phyloP scores from a whole-genome alignment of 2,113 vertebrate species.

The Desmodus rotundus region DNA sequence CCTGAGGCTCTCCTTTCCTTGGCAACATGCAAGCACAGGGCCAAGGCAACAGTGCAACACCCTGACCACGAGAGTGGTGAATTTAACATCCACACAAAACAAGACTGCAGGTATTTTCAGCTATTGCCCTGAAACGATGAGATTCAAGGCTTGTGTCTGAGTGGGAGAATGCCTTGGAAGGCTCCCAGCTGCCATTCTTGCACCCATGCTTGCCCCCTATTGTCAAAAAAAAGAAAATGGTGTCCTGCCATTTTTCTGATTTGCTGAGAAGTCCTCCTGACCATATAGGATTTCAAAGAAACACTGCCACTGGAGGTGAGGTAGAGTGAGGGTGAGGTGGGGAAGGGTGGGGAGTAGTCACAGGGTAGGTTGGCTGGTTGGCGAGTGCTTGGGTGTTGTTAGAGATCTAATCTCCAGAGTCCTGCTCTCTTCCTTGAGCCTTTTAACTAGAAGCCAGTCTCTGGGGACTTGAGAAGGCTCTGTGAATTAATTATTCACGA shows the following conservation, averaged over 20 bases:
- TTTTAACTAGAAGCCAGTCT: conserved; percentile 49
- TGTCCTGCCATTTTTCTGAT: too few relatives aligned
- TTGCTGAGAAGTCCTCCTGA: background rate
- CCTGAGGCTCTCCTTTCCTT: background rate
- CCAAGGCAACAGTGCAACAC: background rate
- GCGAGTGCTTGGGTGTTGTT: background rate
- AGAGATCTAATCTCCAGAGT: conserved; percentile 18
- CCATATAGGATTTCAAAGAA: background rate
- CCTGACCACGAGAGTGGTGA: background rate
- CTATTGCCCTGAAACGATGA: background rate
- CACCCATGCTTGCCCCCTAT: accelerated
- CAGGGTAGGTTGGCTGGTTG: background rate
- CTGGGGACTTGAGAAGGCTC: conserved; percentile 25
- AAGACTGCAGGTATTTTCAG: background rate
- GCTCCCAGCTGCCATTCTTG: background rate
- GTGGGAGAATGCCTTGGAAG: background rate
- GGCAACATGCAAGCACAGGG: background rate
- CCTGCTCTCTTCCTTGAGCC: background rate
- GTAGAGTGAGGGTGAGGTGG: background rate
- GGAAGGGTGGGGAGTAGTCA: background rate
- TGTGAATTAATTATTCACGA: conserved; percentile 69
- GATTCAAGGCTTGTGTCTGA: background rate
- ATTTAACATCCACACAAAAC: background rate
- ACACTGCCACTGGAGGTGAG: background rate
- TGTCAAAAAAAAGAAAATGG: background rate